Conservation (phyloP, 1,140 invertebrate genomes). For the Stenopsyche tienmushanensis region DNA sequence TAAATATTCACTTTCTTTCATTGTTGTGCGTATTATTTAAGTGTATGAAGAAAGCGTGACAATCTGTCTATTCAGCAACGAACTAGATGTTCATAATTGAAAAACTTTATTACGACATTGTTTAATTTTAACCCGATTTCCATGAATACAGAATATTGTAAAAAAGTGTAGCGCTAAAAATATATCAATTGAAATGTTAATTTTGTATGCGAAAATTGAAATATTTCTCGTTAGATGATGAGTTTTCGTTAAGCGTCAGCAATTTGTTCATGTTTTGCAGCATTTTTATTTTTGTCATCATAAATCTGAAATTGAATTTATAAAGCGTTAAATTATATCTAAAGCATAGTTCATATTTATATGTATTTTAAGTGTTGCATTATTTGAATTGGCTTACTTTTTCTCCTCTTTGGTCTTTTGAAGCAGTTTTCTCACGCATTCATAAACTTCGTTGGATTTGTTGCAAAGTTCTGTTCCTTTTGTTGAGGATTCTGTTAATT, state of each 20-base stretch:
- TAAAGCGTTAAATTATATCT: neutral
- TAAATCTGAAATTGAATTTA: neutral
- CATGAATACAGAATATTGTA: neutral
- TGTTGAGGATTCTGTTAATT: constrained; percentile 23
- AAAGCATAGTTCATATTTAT: neutral
- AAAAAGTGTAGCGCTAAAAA: no score
- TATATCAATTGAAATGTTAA: neutral
- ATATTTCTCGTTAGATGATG: neutral
- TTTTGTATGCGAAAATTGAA: neutral
- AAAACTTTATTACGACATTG: no score
- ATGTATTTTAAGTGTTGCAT: neutral
- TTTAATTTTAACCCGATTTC: no score
- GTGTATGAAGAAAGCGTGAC: no score
- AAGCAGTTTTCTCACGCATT: constrained; percentile 29
- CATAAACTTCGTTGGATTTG: constrained; percentile 30
- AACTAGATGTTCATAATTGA: no score
- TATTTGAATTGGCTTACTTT: constrained; percentile 8
- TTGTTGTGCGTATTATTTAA: no score
- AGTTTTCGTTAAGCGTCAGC: neutral
- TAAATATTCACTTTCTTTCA: no score
- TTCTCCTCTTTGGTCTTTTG: constrained; percentile 31
- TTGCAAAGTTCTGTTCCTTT: constrained; percentile 30
- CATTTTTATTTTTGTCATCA: constrained; percentile 2
- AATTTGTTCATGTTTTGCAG: neutral
- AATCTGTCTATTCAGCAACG: no score